These are phyloP conservation scores for Bucorvus abyssinicus DNA, from an alignment of 2,797 vertebrate genomes.

Conservation along the genomic window DNA sequence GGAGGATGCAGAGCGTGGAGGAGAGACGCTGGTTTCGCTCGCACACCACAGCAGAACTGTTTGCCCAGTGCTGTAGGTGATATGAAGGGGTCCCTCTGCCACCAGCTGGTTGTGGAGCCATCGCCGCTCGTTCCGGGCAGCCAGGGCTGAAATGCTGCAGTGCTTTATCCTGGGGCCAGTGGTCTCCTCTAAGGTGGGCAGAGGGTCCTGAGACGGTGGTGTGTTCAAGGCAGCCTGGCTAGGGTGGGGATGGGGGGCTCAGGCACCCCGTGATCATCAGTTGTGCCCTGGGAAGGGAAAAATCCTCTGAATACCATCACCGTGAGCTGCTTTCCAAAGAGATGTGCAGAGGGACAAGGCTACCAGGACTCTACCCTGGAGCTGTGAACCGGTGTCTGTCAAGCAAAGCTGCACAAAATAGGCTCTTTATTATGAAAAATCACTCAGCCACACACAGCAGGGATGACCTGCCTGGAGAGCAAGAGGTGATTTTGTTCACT, in stretches of 20 bases:
- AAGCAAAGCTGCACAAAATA: not conserved
- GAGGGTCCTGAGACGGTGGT: not conserved
- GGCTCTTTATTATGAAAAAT: not conserved
- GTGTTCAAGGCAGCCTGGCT: not conserved
- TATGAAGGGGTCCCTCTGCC: not conserved
- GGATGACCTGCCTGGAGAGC: not conserved
- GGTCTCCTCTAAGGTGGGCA: not conserved
- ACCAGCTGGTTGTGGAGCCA: not conserved
- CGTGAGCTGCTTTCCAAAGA: not conserved
- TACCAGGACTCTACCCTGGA: not conserved
- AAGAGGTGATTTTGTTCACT: not conserved
- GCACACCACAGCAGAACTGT: not conserved
- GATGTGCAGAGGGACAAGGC: not conserved
- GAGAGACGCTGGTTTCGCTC: fast-evolving
- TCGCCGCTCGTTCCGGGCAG: fast-evolving
- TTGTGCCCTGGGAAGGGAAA: not conserved
- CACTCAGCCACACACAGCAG: not conserved
- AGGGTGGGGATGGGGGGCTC: fast-evolving
- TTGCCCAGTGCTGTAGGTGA: not conserved
- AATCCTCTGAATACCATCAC: not conserved
- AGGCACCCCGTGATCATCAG: fast-evolving
- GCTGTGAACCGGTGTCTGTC: not conserved
- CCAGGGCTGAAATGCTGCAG: not conserved
- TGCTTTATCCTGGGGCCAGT: not conserved
- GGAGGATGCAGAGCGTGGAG: not conserved